Conservation (phyloP, 2,888 invertebrate genomes). For the Brachypalpus laphriformis region DNA sequence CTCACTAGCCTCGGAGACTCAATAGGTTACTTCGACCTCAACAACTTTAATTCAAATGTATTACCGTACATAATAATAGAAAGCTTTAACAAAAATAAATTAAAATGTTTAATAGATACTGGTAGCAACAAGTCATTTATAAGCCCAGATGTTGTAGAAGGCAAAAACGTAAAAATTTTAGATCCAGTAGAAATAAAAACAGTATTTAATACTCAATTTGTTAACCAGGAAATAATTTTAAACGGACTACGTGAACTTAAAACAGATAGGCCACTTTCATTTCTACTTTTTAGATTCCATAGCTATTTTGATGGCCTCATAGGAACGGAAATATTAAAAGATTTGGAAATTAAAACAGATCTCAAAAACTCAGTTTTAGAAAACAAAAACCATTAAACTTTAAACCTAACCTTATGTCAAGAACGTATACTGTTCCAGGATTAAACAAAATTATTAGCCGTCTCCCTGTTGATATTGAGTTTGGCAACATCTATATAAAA, state of each 20-base stretch:
- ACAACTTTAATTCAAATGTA: neutral
- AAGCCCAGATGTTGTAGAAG: neutral
- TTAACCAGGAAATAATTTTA: neutral
- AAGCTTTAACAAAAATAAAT: neutral
- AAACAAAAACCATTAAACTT: neutral
- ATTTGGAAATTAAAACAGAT: neutral
- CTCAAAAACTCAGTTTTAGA: neutral
- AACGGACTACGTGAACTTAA: neutral
- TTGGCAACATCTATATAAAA: slow-evolving; percentile 3
- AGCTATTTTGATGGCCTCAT: slow-evolving; percentile 14
- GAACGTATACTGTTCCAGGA: neutral
- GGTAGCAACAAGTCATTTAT: slow-evolving; percentile 10
- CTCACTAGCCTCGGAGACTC: neutral
- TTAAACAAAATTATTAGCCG: neutral
- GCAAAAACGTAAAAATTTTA: neutral
- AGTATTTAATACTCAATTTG: neutral
- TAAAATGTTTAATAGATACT: slow-evolving; percentile 10
- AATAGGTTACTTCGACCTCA: neutral
- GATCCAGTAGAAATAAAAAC: slow-evolving; percentile 11
- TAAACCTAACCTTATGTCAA: slow-evolving; percentile 18
- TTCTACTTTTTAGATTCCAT: slow-evolving; percentile 1
- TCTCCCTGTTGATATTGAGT: slow-evolving; percentile 10
- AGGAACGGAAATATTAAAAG: neutral
- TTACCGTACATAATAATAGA: neutral
- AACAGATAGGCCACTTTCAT: neutral